Evolutionary conservation across 2,888 invertebrate genomes (phyloP).

Genomic region (Spodoptera picta): DNA sequence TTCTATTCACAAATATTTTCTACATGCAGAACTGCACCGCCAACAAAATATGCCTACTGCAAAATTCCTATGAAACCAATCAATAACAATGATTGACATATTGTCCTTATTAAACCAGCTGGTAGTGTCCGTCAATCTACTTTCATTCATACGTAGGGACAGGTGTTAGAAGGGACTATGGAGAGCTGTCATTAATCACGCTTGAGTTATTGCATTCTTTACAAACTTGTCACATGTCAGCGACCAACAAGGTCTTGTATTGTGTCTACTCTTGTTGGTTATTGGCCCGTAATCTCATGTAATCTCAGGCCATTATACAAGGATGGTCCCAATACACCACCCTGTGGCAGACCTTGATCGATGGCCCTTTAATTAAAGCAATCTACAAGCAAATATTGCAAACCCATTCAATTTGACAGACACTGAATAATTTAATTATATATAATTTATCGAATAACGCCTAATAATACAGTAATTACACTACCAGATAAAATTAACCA

Average conservation of each 20-base stretch:
- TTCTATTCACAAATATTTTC: too few species aligned
- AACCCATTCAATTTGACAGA: background rate
- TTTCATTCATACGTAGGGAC: conserved; percentile 25
- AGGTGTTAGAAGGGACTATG: conserved; percentile 25
- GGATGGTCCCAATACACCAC: background rate
- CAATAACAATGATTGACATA: too few species aligned
- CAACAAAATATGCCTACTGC: too few species aligned
- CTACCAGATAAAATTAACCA: conserved; percentile 34
- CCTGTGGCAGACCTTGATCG: background rate
- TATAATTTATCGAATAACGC: conserved; percentile 7
- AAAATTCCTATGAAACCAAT: too few species aligned
- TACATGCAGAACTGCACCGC: too few species aligned
- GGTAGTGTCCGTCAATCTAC: conserved; percentile 1
- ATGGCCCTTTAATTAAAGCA: background rate
- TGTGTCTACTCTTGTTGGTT: conserved; percentile 19
- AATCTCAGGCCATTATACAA: background rate
- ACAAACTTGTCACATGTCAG: conserved; percentile 28
- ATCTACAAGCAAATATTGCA: background rate
- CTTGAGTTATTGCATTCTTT: conserved; percentile 44
- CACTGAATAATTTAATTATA: background rate
- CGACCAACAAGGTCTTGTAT: conserved; percentile 25
- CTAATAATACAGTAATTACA: conserved; percentile 32
- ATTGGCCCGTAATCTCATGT: conserved; percentile 3
- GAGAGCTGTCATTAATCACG: conserved; percentile 41
- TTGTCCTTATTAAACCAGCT: too few species aligned